These are phyloP conservation scores for Spinus pinus DNA, from an alignment of 2,797 vertebrate species.

Conservation along the genomic window DNA sequence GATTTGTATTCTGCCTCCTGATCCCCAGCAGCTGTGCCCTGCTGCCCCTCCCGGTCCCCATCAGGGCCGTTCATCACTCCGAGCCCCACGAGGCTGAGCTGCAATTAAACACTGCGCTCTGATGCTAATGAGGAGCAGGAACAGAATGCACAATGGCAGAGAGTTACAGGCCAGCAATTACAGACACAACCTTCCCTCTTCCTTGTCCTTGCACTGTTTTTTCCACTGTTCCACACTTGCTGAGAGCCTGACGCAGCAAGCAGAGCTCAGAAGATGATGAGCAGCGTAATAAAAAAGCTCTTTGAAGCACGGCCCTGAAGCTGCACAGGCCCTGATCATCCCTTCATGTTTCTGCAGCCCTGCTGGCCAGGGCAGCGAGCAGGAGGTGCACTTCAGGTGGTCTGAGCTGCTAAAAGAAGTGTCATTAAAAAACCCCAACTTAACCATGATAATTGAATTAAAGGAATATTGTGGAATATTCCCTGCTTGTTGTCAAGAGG, in stretches of 20 bases:
- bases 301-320: background rate
- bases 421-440: background rate
- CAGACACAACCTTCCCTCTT: background rate
- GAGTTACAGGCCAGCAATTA: conserved; percentile 7
- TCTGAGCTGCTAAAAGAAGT: background rate
- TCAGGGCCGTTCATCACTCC: background rate
- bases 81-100: background rate
- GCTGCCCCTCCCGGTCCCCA: background rate
- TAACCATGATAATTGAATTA: background rate
- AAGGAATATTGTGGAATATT: background rate
- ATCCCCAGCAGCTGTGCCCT: background rate
- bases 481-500: background rate
- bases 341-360: background rate
- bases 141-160: background rate
- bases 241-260: background rate
- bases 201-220: background rate
- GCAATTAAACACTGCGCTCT: background rate
- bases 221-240: background rate
- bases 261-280: background rate
- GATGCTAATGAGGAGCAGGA: background rate
- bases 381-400: background rate
- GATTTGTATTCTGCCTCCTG: background rate
- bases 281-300: background rate
- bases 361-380: background rate
- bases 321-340: background rate